Conservation (phyloP, 2,113 vertebrate genomes). For the Xiphorhynchus elegans region DNA sequence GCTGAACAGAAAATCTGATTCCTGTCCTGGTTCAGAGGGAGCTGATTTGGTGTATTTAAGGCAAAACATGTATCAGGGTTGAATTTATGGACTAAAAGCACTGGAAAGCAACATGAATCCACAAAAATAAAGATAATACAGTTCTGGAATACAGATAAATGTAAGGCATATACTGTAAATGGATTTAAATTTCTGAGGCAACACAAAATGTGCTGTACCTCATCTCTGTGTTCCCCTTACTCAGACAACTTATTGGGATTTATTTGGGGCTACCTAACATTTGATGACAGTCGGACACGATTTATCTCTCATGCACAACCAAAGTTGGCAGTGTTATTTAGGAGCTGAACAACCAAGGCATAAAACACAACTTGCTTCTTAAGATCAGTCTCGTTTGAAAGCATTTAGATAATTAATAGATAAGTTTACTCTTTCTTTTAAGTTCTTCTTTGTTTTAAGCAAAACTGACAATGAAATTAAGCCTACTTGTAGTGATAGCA, state of each 20-base stretch:
- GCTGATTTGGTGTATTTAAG: not conserved
- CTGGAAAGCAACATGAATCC: not conserved
- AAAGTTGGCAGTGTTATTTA: not conserved
- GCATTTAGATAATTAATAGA: not conserved
- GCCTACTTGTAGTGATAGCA: not conserved
- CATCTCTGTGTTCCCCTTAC: not conserved
- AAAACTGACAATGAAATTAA: not conserved
- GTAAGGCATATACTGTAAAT: not conserved
- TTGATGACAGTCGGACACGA: not conserved
- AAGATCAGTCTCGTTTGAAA: not conserved
- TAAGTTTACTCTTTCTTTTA: not conserved
- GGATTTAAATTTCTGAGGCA: constrained; percentile 9
- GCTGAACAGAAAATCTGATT: not conserved
- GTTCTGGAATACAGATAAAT: constrained; percentile 10
- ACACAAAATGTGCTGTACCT: not conserved
- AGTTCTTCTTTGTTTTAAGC: not conserved
- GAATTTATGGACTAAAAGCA: constrained; percentile 7
- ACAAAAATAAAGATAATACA: not conserved
- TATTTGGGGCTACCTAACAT: not conserved
- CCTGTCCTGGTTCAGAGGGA: not conserved
- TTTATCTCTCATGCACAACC: not conserved
- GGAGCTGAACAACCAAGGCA: not conserved
- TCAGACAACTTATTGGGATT: not conserved
- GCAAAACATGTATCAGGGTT: not conserved
- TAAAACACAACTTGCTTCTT: not conserved